Base-by-base conservation (phyloP, 2,797 vertebrate genomes). In the Petrocephalus sullivani region DNA sequence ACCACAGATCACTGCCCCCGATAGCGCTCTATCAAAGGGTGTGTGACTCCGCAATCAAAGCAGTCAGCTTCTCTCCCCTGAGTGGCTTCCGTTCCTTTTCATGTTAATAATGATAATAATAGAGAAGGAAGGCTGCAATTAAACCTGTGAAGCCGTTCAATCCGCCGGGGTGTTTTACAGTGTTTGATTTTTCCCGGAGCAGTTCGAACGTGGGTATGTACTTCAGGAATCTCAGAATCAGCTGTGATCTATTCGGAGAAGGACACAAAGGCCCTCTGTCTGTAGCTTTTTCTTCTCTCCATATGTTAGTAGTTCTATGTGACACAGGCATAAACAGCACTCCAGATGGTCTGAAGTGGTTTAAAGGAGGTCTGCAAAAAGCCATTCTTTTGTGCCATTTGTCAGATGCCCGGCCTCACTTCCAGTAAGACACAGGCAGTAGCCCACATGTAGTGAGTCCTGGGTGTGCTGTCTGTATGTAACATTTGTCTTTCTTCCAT, bases 181-280 rank as follows among this genome's bases (percentile, higher is more conserved):
- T 46, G 33, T 83, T 67, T 14, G 64, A 28, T 54, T 84, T 56
- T 23, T 53, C 82, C 51, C 21, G 21, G 54, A 56, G 82, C 51
- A 28, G 23, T 54, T 53, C 6, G 6, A 53, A 51, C 51, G 5
- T 56, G 21, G 82, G 6, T 83, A 12, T 49, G 23, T 12, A 33
- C 19, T 78, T 46, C 71, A 84, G 12, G 82, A 23, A 49, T 84
- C 21, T 84, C 82, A 84, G 82, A 56, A 84, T 84, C 49, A 84
- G 23, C 82, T 84, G 82, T 56, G 71, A n/a, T 46, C 71, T 9
- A 78, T 78, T 46, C 37, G n/a, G 71, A 46, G 71, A 19, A 75
- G 67, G 33, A n/a, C 71, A 78, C n/a, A n/a, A 75, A 16, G 9
- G 14, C 12, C 16, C 16, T 16, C 14, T 6, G 2, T 67, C 28